phyloP scores from a whole-genome alignment of 2,888 invertebrate species.

The Himalopsyche kuldschensis region DNA sequence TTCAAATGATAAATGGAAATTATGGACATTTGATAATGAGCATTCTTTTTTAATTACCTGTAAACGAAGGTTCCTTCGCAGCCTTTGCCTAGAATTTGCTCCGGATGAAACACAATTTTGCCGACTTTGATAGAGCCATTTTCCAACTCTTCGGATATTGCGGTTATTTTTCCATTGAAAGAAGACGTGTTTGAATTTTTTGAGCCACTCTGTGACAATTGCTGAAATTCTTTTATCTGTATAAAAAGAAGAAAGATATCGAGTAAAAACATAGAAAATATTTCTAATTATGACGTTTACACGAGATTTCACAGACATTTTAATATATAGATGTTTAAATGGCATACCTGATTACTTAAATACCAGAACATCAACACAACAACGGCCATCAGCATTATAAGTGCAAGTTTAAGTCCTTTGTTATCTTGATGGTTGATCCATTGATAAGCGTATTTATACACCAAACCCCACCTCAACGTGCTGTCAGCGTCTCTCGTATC shows the following conservation, averaged over 20 bases:
- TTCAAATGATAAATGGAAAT: too few relatives aligned
- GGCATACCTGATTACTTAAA: slow-evolving; percentile 70
- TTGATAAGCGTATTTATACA: slow-evolving; percentile 52
- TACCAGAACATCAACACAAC: slow-evolving; percentile 77
- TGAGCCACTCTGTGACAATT: slow-evolving; percentile 64
- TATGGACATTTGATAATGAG: background rate
- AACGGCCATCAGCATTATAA: slow-evolving; percentile 68
- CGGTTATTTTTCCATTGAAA: slow-evolving; percentile 52
- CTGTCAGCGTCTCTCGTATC: slow-evolving; percentile 51
- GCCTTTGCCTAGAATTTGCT: slow-evolving; percentile 89
- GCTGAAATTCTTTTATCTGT: slow-evolving; percentile 68
- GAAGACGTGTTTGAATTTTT: slow-evolving; percentile 47
- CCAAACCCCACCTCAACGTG: slow-evolving; percentile 48
- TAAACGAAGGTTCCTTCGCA: slow-evolving; percentile 99
- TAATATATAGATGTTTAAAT: too few relatives aligned
- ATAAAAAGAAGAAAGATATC: too few relatives aligned
- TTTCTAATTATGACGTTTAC: too few relatives aligned
- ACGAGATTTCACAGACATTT: too few relatives aligned
- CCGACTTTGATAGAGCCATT: slow-evolving; percentile 76
- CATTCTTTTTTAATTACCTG: slow-evolving; percentile 57
- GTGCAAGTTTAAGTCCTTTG: slow-evolving; percentile 69
- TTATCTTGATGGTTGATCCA: slow-evolving; percentile 80
- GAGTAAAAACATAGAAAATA: too few relatives aligned
- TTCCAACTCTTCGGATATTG: slow-evolving; percentile 63
- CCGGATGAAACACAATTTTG: slow-evolving; percentile 85